Evolutionary conservation across 2,888 invertebrate genomes (phyloP), one percentile per base, ranked within the genome.

Genomic region (Ormia ochracea): DNA sequence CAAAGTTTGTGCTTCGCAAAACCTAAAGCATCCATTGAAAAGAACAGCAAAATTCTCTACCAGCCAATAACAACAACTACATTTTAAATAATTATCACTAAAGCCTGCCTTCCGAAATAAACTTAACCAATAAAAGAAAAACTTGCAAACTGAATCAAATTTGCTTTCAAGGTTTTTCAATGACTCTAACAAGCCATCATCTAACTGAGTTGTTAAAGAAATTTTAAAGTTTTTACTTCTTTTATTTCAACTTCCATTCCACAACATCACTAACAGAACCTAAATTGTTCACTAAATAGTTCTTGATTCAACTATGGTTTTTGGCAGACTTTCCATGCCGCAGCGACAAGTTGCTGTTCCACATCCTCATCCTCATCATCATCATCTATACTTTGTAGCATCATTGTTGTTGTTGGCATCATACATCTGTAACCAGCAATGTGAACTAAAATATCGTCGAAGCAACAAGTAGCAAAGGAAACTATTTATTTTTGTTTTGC

Each of bases 391-490:
- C 12, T 58, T 65, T 19, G 10, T 23, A 14, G 48, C 38, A 28
- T 50, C 23, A n/a, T n/a, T n/a, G 10, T 66, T 63, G 26, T 10
- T 52, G 19, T 52, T 26, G 50, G 10, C 19, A 6, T 26, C 36
- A 17, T 33, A 38, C 63, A 56, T 69, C 63, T 31, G 12, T n/a
- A 26, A 2, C 23, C 48, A 70, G 59, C 36, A 69, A 72, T 56
- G 48, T 61, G n/a, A 52, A 69, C 26, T 66, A 36, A 56, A 65
- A 52, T 59, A 59, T 52, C 68, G 31, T 45, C 45, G 48, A 69
- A 70, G 54, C 77, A 81, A 81, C 78, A 81, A 81, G 76, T 81
- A 61, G 77, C 74, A 69, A 48, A 70, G 52, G 50, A 76, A 70
- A 72, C 61, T 76, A 76, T 76, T 80, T 78, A 31, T 43, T 43